Evolutionary conservation across 2,113 vertebrate species (phyloP), one percentile per base, ranked within the genome.

Genomic region (Uria lomvia): DNA sequence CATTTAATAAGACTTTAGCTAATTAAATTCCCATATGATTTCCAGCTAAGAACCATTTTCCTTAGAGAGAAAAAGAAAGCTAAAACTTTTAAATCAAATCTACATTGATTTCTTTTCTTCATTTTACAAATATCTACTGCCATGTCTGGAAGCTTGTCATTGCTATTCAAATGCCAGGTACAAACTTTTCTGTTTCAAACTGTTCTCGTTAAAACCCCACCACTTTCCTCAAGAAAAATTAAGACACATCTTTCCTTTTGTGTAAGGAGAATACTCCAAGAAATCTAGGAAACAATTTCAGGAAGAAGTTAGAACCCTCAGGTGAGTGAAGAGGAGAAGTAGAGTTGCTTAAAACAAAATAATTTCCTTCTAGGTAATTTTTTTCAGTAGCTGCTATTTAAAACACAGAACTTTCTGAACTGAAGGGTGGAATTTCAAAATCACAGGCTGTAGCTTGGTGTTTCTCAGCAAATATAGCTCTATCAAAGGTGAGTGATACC

Each of bases 401-500:
- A 77, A 78, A 17, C 7, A 32, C 29, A 77, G 15, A 18, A 5
- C 4, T 13, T 43, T 36, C 10, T 81, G 32, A 84, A 52, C 34
- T 47, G 21, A 80, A 91, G 22, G 22, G 29, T 18, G 1, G 1
- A 38, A 74, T 38, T 66, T 83, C 32, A 79, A 34, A 93, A 59
- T 55, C 26, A 11, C 24, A 49, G 6, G 5, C 4, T 56, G 6
- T 13, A 82, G 1, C 11, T 29, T 78, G 5, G 19, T 60, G 15
- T 36, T 42, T 74, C 36, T 58, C 11, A 65, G 63, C 18, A 73
- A n/a, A 40, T 49, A n/a, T 0, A 77, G 11, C 36, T 72, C 34
- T 49, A 9, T 17, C 9, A 24, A 38, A 42, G 27, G 12, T n/a
- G 29, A 53, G 10, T 2, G 0, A 32, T n/a, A 52, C 0, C 6